Conservation (phyloP, 2,888 invertebrate species). For the Sclerodermus sp. region DNA sequence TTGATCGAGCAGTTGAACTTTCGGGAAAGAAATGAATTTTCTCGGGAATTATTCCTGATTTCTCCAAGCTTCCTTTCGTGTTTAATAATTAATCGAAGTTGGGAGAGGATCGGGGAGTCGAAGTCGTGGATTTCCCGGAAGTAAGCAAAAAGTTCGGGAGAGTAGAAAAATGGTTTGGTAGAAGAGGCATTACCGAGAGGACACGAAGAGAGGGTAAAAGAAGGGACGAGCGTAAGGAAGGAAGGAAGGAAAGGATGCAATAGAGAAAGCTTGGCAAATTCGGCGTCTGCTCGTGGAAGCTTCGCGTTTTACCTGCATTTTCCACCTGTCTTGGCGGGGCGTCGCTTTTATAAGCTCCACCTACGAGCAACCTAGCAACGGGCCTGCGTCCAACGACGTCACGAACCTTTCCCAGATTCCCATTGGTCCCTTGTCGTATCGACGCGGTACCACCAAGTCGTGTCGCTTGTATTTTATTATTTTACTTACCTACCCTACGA, state of each 20-base stretch:
- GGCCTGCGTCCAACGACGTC: conserved; percentile 49
- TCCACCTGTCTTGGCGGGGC: conserved; percentile 54
- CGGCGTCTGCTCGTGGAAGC: conserved; percentile 24
- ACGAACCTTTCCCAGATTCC: conserved; percentile 42
- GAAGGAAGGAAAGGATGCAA: conserved; percentile 15
- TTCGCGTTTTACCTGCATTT: conserved; percentile 48
- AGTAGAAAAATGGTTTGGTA: no score
- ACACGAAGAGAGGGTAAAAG: conserved; percentile 2
- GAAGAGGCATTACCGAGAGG: no score
- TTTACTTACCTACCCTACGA: conserved; percentile 38
- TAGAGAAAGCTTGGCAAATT: conserved; percentile 19
- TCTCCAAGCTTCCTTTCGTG: no score
- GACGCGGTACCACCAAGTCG: conserved; percentile 21
- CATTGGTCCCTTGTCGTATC: conserved; percentile 49
- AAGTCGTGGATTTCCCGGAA: no score
- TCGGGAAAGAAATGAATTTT: no score
- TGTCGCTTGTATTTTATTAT: conserved; percentile 50
- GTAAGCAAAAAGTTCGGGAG: no score
- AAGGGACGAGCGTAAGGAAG: neutral
- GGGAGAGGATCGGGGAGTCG: no score
- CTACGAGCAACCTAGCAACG: conserved; percentile 52
- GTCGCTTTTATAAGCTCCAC: conserved; percentile 51
- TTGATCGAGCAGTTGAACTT: no score
- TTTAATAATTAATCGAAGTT: no score
- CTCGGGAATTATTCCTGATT: no score